phyloP scores from a whole-genome alignment of 2,888 invertebrate species.

The Tubulanus polymorphus region DNA sequence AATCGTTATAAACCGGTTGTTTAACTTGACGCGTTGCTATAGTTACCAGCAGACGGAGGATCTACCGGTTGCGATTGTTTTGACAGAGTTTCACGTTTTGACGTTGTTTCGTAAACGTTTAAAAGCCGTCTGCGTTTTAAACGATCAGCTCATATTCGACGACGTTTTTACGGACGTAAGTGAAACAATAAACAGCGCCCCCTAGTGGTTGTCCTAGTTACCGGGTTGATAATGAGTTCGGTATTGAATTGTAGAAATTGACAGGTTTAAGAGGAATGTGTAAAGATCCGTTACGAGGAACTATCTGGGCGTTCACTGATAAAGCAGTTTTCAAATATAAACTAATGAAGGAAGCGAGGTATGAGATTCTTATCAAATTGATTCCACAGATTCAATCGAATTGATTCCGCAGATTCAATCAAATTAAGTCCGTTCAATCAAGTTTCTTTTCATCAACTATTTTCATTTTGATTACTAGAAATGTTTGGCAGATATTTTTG shows the following conservation, averaged over 20 bases:
- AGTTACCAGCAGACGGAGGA: conserved; percentile 27
- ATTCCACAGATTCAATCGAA: not conserved
- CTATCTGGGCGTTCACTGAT: conserved; percentile 83
- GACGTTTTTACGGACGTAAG: conserved; percentile 60
- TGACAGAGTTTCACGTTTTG: conserved; percentile 87
- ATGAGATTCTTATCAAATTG: conserved; percentile 7
- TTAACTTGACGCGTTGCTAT: not conserved
- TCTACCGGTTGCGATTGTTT: conserved; percentile 67
- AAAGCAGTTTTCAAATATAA: conserved; percentile 80
- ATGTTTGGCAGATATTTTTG: conserved; percentile 65
- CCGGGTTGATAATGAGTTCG: not conserved
- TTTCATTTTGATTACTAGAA: conserved; percentile 25
- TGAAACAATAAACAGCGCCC: conserved; percentile 1
- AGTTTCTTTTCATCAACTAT: conserved; percentile 5
- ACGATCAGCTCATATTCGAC: conserved; percentile 80
- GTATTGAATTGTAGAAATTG: conserved; percentile 52
- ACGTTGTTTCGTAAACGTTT: conserved; percentile 78
- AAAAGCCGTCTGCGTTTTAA: conserved; percentile 78
- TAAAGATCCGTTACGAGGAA: conserved; percentile 70
- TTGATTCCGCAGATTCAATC: not conserved
- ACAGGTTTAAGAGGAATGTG: conserved; percentile 76
- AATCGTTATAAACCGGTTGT: too few species aligned
- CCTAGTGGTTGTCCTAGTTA: not conserved
- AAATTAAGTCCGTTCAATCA: conserved; percentile 1
- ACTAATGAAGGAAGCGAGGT: conserved; percentile 68